Evolutionary conservation across 2,888 invertebrate species (phyloP).

Genomic region (Tortricodes alternella): DNA sequence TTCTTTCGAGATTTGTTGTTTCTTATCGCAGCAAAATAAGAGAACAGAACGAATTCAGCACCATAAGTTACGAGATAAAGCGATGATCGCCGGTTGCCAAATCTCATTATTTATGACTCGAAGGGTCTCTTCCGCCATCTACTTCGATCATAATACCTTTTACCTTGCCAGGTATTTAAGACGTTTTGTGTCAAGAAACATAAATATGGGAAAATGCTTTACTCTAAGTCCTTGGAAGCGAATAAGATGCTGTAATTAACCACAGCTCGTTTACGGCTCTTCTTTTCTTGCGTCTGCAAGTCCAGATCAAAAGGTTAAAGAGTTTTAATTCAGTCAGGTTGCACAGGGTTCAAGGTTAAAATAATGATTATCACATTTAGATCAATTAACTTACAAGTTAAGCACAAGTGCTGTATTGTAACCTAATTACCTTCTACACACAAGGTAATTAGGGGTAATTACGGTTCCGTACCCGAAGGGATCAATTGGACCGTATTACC

Average conservation of each 20-base stretch:
- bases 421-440: no score
- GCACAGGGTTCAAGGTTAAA: conserved; percentile 58
- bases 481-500: no score
- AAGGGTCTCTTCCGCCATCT: conserved; percentile 54
- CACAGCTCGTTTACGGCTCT: no score
- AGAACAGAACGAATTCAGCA: conserved; percentile 47
- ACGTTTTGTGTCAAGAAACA: no score
- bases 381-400: not conserved
- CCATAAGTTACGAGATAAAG: conserved; percentile 56
- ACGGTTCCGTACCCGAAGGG: no score
- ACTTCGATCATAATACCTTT: conserved; percentile 45
- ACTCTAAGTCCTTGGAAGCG: no score
- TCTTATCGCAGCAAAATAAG: conserved; percentile 34
- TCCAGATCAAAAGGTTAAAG: conserved; percentile 49
- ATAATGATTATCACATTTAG: conserved; percentile 58
- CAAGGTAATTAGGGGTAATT: no score
- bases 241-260: no score
- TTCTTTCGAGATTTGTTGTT: not conserved
- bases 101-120: conserved; percentile 68
- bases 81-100: conserved; percentile 54
- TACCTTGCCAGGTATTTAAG: conserved; percentile 36
- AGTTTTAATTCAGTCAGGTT: conserved; percentile 58
- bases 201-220: no score
- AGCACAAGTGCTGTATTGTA: fast-evolving
- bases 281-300: no score